Evolutionary conservation across 2,113 vertebrate species (phyloP).

Genomic region (Micromys minutus): DNA sequence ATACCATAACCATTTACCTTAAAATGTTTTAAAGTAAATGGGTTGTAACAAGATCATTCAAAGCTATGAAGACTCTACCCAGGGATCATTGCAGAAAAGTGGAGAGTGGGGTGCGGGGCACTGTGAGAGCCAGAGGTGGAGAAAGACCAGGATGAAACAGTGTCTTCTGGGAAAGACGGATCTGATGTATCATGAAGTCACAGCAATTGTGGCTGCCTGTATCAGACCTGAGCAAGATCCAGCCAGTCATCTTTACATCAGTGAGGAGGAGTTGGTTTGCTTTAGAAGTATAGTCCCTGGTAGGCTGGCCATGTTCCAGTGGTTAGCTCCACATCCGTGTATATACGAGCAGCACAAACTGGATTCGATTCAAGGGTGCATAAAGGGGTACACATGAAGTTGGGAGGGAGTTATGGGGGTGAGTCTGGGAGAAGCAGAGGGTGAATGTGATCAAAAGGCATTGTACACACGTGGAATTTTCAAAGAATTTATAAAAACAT

Average conservation of each 20-base stretch:
- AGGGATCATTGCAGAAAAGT: neutral
- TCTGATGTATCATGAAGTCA: neutral
- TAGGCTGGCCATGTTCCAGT: neutral
- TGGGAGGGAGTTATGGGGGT: neutral
- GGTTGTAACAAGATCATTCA: neutral
- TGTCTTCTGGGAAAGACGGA: neutral
- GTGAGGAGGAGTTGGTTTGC: neutral
- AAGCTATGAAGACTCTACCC: neutral
- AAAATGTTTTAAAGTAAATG: slow-evolving; percentile 28
- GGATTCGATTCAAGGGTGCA: no score
- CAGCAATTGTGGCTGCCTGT: neutral
- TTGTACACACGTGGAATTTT: neutral
- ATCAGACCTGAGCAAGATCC: neutral
- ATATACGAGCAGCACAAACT: neutral
- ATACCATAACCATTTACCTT: neutral
- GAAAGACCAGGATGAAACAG: neutral
- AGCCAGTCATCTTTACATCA: neutral
- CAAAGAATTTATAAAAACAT: neutral
- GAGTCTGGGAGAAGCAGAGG: neutral
- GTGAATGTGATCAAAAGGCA: no score
- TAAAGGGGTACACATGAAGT: neutral
- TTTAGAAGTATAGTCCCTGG: neutral
- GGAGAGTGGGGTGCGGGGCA: neutral
- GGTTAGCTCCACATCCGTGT: neutral
- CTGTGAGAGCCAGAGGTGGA: neutral